Evolutionary conservation across 2,888 invertebrate genomes (phyloP).

Genomic region (Drosophila macrospina): DNA sequence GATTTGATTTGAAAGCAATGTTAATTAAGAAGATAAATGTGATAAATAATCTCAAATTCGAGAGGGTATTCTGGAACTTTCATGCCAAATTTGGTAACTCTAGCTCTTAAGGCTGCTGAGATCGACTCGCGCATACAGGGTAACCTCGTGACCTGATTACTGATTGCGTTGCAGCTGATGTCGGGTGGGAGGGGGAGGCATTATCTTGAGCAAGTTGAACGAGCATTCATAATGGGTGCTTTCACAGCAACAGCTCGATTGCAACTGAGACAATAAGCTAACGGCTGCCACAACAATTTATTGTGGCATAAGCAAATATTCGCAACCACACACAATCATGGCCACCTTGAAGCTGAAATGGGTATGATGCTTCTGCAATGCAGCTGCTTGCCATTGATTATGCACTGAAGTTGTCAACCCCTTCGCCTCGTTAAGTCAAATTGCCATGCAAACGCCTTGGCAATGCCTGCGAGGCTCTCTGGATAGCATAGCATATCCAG

Average conservation of each 20-base stretch:
- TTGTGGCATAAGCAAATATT: constrained; percentile 42
- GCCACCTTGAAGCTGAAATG: constrained; percentile 34
- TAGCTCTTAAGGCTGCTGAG: too few relatives aligned
- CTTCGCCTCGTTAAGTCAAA: constrained; percentile 67
- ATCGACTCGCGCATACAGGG: too few relatives aligned
- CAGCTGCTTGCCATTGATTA: constrained; percentile 64
- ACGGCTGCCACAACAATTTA: constrained; percentile 53
- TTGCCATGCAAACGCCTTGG: constrained; percentile 71
- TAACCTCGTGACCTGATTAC: constrained; percentile 57
- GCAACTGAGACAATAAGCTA: constrained; percentile 33
- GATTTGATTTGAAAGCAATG: too few relatives aligned
- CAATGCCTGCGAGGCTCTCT: constrained; percentile 37
- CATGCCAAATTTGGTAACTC: too few relatives aligned
- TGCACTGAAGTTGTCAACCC: constrained; percentile 52
- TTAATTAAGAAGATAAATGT: too few relatives aligned
- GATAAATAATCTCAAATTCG: too few relatives aligned
- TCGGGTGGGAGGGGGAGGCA: background rate
- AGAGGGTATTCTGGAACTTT: too few relatives aligned
- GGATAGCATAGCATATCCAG: constrained; percentile 44
- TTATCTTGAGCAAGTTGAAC: constrained; percentile 11
- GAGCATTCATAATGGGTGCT: constrained; percentile 17
- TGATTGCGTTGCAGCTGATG: background rate
- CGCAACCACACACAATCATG: constrained; percentile 21
- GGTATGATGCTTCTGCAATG: background rate
- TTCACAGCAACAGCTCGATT: constrained; percentile 28